phyloP scores from a whole-genome alignment of 37 sponge, comb jelly and placozoan species.

The Aphrocallistes beatrix region DNA sequence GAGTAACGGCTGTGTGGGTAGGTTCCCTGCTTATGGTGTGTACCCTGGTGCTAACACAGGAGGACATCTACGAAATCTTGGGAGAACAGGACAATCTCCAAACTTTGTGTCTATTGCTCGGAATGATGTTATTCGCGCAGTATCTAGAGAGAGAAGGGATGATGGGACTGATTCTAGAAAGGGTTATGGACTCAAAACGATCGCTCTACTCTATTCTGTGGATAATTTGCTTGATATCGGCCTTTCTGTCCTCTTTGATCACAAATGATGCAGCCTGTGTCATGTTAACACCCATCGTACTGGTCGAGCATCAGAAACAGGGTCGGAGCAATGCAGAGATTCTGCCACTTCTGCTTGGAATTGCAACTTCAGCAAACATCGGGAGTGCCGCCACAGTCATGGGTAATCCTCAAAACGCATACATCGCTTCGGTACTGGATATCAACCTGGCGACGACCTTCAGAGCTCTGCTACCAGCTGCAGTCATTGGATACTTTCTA shows the following conservation, averaged over 20 bases:
- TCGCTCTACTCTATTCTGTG: slow-evolving; percentile 53
- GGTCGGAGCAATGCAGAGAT: slow-evolving; percentile 39
- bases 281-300: slow-evolving; percentile 60
- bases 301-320: slow-evolving; percentile 44
- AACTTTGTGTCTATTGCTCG: slow-evolving; percentile 65
- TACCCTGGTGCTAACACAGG: slow-evolving; percentile 39
- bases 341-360: slow-evolving; percentile 53
- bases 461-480: slow-evolving; percentile 50
- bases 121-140: slow-evolving; percentile 76
- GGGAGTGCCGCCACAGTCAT: slow-evolving; percentile 80
- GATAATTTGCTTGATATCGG: slow-evolving; percentile 60
- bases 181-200: slow-evolving; percentile 42
- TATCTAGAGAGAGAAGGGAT: slow-evolving; percentile 78
- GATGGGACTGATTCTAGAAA: slow-evolving; percentile 30
- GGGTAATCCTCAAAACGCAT: slow-evolving; percentile 85
- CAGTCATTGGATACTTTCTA: slow-evolving; percentile 37
- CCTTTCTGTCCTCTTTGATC: slow-evolving; percentile 54
- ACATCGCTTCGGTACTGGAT: slow-evolving; percentile 52
- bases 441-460: slow-evolving; percentile 53
- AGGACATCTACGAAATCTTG: slow-evolving; percentile 41
- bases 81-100: slow-evolving; percentile 40
- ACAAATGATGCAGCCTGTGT: slow-evolving; percentile 72
- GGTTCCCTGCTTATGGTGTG: slow-evolving; percentile 62
- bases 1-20: slow-evolving; percentile 61
- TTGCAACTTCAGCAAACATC: slow-evolving; percentile 74